Conservation (phyloP, 2,888 invertebrate species). For the Euzophera pinguis region DNA sequence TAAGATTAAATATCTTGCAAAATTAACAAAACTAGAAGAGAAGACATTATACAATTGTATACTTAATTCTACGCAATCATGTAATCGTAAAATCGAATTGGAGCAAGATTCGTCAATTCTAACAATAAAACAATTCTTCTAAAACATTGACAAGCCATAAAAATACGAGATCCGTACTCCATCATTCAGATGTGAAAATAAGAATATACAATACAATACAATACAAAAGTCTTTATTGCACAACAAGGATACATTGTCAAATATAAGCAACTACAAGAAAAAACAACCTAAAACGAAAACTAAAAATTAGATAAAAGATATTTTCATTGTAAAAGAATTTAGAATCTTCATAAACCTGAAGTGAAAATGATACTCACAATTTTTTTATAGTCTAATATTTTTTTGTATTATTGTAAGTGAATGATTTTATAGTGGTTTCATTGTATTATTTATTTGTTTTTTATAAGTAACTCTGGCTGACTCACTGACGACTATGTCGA, state of each 20-base stretch:
- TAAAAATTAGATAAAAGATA: no score
- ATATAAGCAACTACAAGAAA: no score
- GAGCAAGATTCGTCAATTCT: background rate
- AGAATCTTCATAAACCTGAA: constrained; percentile 1
- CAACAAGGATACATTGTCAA: no score
- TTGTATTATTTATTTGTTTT: background rate
- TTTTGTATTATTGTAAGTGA: background rate
- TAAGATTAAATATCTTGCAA: no score
- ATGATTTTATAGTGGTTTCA: background rate
- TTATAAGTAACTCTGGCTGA: no score
- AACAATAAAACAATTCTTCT: background rate
- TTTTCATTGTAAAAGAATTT: constrained; percentile 5
- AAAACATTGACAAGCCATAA: background rate
- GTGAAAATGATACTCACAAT: background rate
- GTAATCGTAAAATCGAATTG: background rate
- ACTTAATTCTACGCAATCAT: no score
- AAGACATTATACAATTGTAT: no score
- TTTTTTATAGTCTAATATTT: background rate
- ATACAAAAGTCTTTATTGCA: no score
- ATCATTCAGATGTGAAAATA: constrained; percentile 1
- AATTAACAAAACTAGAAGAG: no score
- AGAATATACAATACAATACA: no score
- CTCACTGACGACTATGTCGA: no score
- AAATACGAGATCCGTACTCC: background rate
- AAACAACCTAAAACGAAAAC: no score